Conservation (phyloP, 2,797 vertebrate species). For the Staurois parvus region DNA sequence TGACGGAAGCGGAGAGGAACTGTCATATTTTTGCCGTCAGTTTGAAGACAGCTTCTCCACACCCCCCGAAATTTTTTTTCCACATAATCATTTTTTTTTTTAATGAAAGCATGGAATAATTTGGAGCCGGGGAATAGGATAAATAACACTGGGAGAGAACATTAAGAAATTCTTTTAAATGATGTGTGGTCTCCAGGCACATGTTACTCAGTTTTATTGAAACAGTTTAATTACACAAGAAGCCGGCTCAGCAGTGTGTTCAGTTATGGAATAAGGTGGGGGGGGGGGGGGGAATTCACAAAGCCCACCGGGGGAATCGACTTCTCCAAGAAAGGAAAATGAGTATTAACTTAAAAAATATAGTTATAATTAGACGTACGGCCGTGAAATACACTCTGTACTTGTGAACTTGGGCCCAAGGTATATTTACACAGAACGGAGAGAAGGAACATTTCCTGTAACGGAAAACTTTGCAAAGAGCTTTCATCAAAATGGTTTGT, state of each 20-base stretch:
- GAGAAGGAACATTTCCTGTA: background rate
- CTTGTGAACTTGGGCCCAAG: constrained; percentile 9
- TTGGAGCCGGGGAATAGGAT: constrained; percentile 41
- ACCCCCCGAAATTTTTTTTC: constrained; percentile 8
- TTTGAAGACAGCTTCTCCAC: background rate
- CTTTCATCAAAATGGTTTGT: background rate
- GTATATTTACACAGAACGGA: background rate
- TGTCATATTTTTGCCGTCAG: constrained; percentile 5
- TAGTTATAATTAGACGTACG: constrained; percentile 48
- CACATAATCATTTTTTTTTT: constrained; percentile 49
- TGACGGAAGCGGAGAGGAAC: background rate
- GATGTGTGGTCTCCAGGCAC: constrained; percentile 60
- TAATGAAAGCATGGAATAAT: constrained; percentile 40
- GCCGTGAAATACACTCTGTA: constrained; percentile 52
- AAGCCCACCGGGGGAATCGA: constrained; percentile 62
- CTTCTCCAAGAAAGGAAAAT: constrained; percentile 49
- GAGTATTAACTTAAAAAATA: constrained; percentile 50
- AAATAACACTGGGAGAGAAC: constrained; percentile 48
- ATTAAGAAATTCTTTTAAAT: constrained; percentile 53
- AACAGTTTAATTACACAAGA: constrained; percentile 66
- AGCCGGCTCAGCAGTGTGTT: constrained; percentile 65
- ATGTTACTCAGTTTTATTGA: constrained; percentile 67
- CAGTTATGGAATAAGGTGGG: constrained; percentile 61
- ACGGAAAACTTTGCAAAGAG: background rate
- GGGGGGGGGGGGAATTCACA: constrained; percentile 62